These are phyloP conservation scores for Spialia ferax DNA, from an alignment of 2,888 invertebrate genomes.

Conservation along the genomic window DNA sequence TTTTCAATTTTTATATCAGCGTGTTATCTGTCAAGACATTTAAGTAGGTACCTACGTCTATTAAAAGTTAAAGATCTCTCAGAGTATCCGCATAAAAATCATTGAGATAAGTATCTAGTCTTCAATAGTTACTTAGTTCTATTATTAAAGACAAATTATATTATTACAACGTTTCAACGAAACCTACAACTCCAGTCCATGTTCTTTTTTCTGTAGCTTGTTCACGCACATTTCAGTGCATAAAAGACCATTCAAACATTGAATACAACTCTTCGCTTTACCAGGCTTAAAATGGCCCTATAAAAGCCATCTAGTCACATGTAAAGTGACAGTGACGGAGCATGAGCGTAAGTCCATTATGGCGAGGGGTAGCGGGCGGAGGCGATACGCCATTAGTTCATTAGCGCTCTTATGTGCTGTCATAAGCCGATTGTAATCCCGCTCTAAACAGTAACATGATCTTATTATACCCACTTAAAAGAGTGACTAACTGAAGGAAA, in stretches of 20 bases:
- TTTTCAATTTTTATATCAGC: no score
- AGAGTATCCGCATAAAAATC: no score
- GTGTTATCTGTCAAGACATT: no score
- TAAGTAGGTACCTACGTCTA: no score
- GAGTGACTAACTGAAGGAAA: neutral
- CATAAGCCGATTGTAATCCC: conserved; percentile 55
- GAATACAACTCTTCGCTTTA: conserved; percentile 8
- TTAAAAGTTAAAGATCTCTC: no score
- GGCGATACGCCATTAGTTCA: conserved; percentile 83
- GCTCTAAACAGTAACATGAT: conserved; percentile 7
- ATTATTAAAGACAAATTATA: no score
- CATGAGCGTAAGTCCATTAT: conserved; percentile 41
- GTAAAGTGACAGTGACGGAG: conserved; percentile 33
- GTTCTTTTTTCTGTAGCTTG: neutral
- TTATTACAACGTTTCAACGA: no score
- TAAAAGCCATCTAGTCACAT: conserved; percentile 43
- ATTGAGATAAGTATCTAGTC: no score
- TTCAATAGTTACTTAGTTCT: no score
- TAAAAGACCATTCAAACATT: conserved; percentile 2
- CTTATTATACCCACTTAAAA: conserved; percentile 6
- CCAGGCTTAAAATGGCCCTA: conserved; percentile 21
- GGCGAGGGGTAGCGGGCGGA: conserved; percentile 57
- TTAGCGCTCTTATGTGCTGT: conserved; percentile 68
- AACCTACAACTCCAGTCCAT: no score
- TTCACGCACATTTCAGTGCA: neutral